phyloP scores from a whole-genome alignment of 1,140 invertebrate genomes.

The Solenopsis fugax region DNA sequence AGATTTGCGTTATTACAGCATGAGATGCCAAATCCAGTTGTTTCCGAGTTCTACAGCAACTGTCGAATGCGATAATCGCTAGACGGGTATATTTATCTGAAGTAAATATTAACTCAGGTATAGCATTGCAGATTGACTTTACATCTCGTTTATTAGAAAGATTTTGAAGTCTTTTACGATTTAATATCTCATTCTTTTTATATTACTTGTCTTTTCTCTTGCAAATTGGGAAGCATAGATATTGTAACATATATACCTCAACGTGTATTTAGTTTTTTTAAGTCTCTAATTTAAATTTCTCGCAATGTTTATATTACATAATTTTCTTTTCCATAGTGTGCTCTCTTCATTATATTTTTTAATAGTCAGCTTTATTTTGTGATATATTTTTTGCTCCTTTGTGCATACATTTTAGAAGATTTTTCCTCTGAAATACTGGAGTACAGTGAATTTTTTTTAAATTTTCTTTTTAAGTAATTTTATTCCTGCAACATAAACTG shows the following conservation, averaged over 20 bases:
- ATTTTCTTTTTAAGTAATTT: background rate
- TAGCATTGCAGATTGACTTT: background rate
- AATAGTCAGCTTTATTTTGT: background rate
- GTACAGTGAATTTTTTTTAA: background rate
- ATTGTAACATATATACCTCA: background rate
- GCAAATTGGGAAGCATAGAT: background rate
- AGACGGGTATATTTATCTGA: conserved; percentile 4
- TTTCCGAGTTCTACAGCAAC: conserved; percentile 47
- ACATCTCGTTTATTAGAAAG: background rate
- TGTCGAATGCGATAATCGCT: conserved; percentile 46
- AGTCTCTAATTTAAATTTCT: background rate
- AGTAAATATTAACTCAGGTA: background rate
- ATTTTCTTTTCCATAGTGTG: background rate
- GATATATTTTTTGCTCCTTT: background rate
- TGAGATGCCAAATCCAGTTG: conserved; percentile 54
- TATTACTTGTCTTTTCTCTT: background rate
- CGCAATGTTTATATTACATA: background rate
- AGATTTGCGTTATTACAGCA: conserved; percentile 32
- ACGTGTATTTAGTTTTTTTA: background rate
- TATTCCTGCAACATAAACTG: background rate
- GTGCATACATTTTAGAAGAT: background rate
- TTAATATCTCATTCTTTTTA: background rate
- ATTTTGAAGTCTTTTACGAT: background rate
- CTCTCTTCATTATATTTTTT: background rate
- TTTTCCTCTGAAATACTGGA: background rate